A percentile compares a stretch with the other conserved stretches of the same genome.
phyloP scores from a whole-genome alignment of 2,797 vertebrate species.

The Acanthurus leucopareius region DNA sequence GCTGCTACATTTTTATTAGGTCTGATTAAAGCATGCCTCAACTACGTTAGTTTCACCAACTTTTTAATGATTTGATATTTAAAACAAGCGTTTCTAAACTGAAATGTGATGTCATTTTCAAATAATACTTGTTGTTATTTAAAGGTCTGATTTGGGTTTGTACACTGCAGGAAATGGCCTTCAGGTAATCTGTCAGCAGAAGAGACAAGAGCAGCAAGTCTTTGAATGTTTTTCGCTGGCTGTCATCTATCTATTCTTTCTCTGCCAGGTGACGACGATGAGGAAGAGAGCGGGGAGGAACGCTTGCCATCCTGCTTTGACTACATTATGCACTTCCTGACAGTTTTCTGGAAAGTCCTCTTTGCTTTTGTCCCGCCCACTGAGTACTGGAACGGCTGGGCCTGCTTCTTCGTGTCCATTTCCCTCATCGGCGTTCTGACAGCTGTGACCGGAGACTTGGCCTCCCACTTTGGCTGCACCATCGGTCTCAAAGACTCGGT shows the following conservation, averaged over 20 bases:
- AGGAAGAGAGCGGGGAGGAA: slow-evolving; percentile 91
- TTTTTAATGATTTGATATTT: background rate
- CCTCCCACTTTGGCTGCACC: slow-evolving; percentile 92
- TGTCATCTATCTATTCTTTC: slow-evolving; percentile 36
- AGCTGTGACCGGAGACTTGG: slow-evolving; percentile 90
- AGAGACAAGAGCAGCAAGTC: background rate
- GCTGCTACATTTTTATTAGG: background rate
- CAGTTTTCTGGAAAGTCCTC: slow-evolving; percentile 92
- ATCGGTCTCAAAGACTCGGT: slow-evolving; percentile 91
- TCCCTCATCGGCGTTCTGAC: slow-evolving; percentile 90
- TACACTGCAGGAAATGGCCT: background rate
- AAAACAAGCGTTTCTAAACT: background rate
- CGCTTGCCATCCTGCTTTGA: slow-evolving; percentile 91
- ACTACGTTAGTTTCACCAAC: background rate
- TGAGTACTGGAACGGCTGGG: slow-evolving; percentile 94
- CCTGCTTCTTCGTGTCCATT: slow-evolving; percentile 91
- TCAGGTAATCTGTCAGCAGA: background rate
- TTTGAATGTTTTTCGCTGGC: background rate
- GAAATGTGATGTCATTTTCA: slow-evolving; percentile 1
- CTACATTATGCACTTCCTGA: slow-evolving; percentile 95
- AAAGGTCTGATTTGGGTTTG: background rate
- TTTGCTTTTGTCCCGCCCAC: slow-evolving; percentile 93
- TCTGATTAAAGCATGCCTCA: slow-evolving; percentile 1
- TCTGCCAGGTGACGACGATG: slow-evolving; percentile 89
- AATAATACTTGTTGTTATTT: background rate